Evolutionary conservation across 2,113 vertebrate genomes (phyloP).

Genomic region (Irena cyanogastra): DNA sequence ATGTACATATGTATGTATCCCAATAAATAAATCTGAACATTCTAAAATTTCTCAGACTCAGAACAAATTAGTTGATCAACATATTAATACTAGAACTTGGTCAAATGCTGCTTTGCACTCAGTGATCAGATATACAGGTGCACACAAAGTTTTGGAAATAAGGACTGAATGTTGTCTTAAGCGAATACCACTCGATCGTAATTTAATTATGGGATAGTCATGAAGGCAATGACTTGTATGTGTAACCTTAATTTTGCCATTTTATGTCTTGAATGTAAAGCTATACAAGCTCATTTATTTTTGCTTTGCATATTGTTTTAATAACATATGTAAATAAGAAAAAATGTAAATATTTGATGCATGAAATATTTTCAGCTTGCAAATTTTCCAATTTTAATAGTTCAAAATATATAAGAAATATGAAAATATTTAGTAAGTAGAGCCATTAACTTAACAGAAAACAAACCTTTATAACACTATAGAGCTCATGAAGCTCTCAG

Average conservation of each 20-base stretch:
- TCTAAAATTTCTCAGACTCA: not conserved
- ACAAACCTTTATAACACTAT: conserved; percentile 46
- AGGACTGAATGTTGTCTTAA: not conserved
- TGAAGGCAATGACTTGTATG: not conserved
- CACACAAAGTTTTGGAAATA: not conserved
- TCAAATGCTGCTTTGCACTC: rapidly evolving
- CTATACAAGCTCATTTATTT: not conserved
- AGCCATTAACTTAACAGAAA: conserved; percentile 52
- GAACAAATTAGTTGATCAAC: not conserved
- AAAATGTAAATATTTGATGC: not conserved
- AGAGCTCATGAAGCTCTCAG: conserved; percentile 5
- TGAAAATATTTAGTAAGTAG: conserved; percentile 62
- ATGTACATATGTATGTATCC: no score
- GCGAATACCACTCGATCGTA: not conserved
- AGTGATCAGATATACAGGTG: not conserved
- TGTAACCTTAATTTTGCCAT: not conserved
- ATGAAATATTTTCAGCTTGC: conserved; percentile 25
- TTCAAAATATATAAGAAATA: conserved; percentile 20
- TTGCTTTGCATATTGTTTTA: not conserved
- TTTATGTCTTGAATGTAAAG: not conserved
- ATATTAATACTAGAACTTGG: not conserved
- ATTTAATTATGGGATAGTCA: not conserved
- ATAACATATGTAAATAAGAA: not conserved
- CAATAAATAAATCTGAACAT: not conserved
- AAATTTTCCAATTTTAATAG: conserved; percentile 11